Evolutionary conservation across 2,113 vertebrate species (phyloP), one percentile per base, ranked within the genome.

Genomic region (Empidonax alnorum): DNA sequence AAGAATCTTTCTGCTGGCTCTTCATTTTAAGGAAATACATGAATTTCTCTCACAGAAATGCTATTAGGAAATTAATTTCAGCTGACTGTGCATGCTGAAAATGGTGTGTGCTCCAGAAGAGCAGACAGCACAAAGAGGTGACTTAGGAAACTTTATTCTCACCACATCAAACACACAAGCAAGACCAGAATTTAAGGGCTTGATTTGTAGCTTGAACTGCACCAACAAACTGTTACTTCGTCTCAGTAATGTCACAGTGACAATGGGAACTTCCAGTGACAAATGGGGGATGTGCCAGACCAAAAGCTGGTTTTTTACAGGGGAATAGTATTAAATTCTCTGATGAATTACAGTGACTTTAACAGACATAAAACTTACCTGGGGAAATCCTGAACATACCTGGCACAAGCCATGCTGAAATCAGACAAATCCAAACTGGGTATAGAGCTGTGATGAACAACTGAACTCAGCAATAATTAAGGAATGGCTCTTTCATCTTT

Each of bases 21-120:
- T 87, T 74, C 8, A 41, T 42, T 81, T 95, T 81, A 75, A 81
- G 69, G 27, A 89, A 84, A 65, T 23, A 44, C 18, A 78, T 35
- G 49, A 65, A 25, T 89, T 90, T 92, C 33, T 71, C 30, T 67
- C 30, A 2, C 52, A 89, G 47, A 61, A 93, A n/a, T 7, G 7
- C 23, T 56, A 6, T 37, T 46, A 67, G 39, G 47, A 59, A 90
- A 81, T 67, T 55, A 41, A 69, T 83, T 91, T 59, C 46, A 68
- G n/a, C 42, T 89, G 77, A 41, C 62, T 44, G n/a, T 10, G 17
- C 59, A 24, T 33, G 56, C 21, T 6, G 1, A 23, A 84, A 85
- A 16, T 0, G 2, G 14, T 23, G 12, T 35, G 67, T n/a, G 20
- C 42, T 63, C 20, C 79, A 59, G 72, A 55, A 41, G 49, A 66